Conservation (phyloP, 2,113 vertebrate species). For the Ammodytes marinus region DNA sequence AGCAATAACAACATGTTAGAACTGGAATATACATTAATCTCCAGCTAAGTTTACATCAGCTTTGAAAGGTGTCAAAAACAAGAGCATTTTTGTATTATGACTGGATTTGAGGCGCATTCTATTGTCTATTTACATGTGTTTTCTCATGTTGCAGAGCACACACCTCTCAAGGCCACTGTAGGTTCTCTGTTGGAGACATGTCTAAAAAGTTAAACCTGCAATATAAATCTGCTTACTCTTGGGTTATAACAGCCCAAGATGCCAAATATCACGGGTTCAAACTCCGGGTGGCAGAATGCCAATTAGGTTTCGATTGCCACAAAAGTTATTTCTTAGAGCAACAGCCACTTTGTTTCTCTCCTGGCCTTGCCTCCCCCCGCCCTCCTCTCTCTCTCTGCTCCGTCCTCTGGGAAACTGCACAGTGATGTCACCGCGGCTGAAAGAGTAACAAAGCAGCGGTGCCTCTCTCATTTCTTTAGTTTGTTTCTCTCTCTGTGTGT, state of each 20-base stretch:
- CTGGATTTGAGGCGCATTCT: neutral
- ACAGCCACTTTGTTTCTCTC: constrained; percentile 45
- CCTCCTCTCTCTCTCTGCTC: constrained; percentile 9
- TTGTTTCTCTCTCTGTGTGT: constrained; percentile 40
- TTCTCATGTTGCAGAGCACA: too few species aligned
- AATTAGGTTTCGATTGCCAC: constrained; percentile 46
- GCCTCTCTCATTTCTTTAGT: constrained; percentile 53
- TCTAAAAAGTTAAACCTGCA: neutral
- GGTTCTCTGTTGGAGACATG: neutral
- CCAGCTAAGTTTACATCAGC: neutral
- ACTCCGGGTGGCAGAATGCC: constrained; percentile 31
- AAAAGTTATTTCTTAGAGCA: constrained; percentile 49
- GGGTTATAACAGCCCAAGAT: neutral
- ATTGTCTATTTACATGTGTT: neutral
- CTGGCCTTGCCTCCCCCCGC: neutral
- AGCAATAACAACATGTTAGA: neutral
- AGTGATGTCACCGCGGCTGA: constrained; percentile 65
- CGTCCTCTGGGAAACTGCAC: constrained; percentile 36
- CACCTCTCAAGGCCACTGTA: neutral
- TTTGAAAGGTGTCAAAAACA: neutral
- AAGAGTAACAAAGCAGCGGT: constrained; percentile 54
- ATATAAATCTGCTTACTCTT: neutral
- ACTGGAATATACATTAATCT: neutral
- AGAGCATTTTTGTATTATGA: neutral
- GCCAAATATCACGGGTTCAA: constrained; percentile 17